Conservation (phyloP, 2,888 invertebrate species). For the Nysson spinosus region DNA sequence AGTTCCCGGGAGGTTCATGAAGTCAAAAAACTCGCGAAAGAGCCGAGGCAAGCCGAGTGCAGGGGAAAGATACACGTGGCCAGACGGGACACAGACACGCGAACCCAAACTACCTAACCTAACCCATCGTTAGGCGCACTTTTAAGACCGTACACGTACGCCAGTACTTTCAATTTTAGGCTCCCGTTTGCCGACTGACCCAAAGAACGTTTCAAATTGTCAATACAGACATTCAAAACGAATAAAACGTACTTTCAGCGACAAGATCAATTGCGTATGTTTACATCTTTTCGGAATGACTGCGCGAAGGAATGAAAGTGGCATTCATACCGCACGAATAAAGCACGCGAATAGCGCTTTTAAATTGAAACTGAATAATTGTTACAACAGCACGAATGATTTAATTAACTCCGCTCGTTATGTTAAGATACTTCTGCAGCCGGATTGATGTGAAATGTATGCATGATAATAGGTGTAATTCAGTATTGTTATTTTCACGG, state of each 20-base stretch:
- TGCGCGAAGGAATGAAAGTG: too few species aligned
- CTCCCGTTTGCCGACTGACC: conserved; percentile 33
- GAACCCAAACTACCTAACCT: conserved; percentile 37
- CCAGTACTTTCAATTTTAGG: conserved; percentile 46
- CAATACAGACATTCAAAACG: neutral
- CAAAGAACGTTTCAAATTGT: conserved; percentile 19
- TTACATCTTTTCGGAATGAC: too few species aligned
- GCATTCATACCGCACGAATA: too few species aligned
- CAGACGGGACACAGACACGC: conserved; percentile 57
- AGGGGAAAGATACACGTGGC: conserved; percentile 53
- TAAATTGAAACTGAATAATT: conserved; percentile 30
- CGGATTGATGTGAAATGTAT: conserved; percentile 21
- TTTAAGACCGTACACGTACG: conserved; percentile 36
- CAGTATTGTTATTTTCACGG: conserved; percentile 24
- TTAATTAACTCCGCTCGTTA: conserved; percentile 48
- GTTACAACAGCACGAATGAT: conserved; percentile 38
- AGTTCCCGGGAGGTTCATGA: conserved; percentile 47
- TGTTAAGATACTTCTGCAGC: too few species aligned
- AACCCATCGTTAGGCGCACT: conserved; percentile 39
- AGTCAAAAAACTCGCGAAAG: conserved; percentile 60
- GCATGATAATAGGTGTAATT: conserved; percentile 36
- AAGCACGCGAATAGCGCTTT: neutral
- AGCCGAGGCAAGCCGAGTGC: conserved; percentile 12
- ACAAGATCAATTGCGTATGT: neutral
- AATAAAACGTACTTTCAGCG: neutral